Evolutionary conservation across 2,888 invertebrate species (phyloP).

Genomic region (Dimorphilus gyrociliatus): DNA sequence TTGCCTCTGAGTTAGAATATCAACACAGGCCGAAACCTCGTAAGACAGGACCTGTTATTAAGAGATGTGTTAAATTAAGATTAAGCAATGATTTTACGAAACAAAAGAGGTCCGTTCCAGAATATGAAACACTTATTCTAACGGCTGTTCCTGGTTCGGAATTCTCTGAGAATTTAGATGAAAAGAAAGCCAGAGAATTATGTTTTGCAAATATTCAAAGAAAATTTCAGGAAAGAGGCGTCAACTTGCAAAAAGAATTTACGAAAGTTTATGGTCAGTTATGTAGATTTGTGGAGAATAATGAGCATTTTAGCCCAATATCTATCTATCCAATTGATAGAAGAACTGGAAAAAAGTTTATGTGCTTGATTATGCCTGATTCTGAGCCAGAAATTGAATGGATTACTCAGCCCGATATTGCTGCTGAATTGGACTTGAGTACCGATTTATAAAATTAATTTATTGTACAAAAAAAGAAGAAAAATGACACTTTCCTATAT

Average conservation of each 20-base stretch:
- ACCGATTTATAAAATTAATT: too few relatives aligned
- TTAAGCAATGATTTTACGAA: constrained; percentile 4
- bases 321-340: constrained; percentile 18
- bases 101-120: background rate
- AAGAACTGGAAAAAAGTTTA: constrained; percentile 16
- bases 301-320: constrained; percentile 17
- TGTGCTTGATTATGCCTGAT: constrained; percentile 26
- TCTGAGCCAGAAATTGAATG: constrained; percentile 15
- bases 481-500: too few relatives aligned
- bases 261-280: constrained; percentile 70
- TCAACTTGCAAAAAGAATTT: constrained; percentile 63
- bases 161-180: constrained; percentile 10
- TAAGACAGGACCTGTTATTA: too few relatives aligned
- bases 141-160: constrained; percentile 54
- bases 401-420: constrained; percentile 7
- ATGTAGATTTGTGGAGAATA: constrained; percentile 53
- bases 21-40: too few relatives aligned
- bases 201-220: constrained; percentile 49
- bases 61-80: constrained; percentile 9
- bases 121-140: constrained; percentile 48
- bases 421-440: constrained; percentile 7
- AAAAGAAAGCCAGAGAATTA: constrained; percentile 16
- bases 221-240: constrained; percentile 61
- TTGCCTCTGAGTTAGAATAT: too few relatives aligned
- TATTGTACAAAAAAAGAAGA: too few relatives aligned